phyloP scores from a whole-genome alignment of 2,113 vertebrate genomes.

The Anguilla japonica region DNA sequence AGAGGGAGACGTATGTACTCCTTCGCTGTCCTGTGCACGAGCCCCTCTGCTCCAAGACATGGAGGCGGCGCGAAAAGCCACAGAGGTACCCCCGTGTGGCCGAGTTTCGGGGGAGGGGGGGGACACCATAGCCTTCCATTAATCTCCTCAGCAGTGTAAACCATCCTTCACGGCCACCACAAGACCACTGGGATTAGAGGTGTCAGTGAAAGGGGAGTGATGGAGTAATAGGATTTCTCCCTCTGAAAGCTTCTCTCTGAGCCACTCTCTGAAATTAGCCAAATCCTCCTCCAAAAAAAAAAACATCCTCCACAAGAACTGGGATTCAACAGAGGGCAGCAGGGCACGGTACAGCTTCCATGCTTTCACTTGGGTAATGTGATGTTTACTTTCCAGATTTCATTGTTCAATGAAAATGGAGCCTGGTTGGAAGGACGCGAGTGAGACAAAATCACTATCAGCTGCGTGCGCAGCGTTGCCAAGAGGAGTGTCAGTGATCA shows the following conservation, averaged over 20 bases:
- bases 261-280: background rate
- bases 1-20: background rate
- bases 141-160: conserved; percentile 22
- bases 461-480: background rate
- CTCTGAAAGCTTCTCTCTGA: background rate
- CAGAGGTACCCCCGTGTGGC: background rate
- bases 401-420: background rate
- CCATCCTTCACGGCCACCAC: conserved; percentile 22
- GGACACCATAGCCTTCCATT: conserved; percentile 16
- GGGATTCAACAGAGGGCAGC: background rate
- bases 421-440: background rate
- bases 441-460: background rate
- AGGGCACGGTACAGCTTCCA: background rate
- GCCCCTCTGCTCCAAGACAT: background rate
- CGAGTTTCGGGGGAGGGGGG: conserved; percentile 1
- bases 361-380: background rate
- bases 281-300: background rate
- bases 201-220: conserved; percentile 30
- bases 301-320: background rate
- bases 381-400: background rate
- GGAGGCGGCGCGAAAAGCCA: background rate
- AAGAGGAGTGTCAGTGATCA: background rate
- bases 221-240: conserved; percentile 33
- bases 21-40: background rate
- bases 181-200: conserved; percentile 17